These are phyloP conservation scores for Pseudochirops cupreus DNA, from an alignment of 2,797 vertebrate species.

Conservation along the genomic window DNA sequence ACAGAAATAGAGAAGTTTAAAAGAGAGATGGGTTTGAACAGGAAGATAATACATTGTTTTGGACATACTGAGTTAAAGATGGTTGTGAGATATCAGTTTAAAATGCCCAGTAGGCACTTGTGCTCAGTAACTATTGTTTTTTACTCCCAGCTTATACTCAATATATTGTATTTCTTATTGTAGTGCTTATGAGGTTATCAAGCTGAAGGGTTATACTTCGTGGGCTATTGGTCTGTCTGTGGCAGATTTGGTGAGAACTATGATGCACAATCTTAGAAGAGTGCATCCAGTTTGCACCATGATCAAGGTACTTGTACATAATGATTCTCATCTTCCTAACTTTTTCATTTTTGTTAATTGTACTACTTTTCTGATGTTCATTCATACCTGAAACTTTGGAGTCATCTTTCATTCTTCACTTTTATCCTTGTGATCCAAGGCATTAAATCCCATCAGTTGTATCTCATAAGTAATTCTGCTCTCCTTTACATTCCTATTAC, in stretches of 20 bases:
- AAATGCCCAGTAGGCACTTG: neutral
- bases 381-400: neutral
- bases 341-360: neutral
- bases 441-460: neutral
- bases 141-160: slow-evolving; percentile 44
- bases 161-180: slow-evolving; percentile 43
- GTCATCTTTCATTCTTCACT: neutral
- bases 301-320: slow-evolving; percentile 87
- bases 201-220: slow-evolving; percentile 94
- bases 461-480: neutral
- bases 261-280: slow-evolving; percentile 91
- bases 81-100: neutral
- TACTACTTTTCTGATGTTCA: neutral
- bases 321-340: neutral
- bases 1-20: neutral
- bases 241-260: slow-evolving; percentile 90
- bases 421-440: neutral
- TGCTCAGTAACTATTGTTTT: slow-evolving; percentile 35
- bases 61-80: neutral
- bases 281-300: slow-evolving; percentile 94
- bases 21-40: neutral
- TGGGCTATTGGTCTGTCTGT: slow-evolving; percentile 96
- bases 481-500: neutral
- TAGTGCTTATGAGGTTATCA: slow-evolving; percentile 94
- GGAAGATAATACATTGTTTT: neutral